Base-by-base conservation (phyloP, 1,140 invertebrate species). In the Macrostomum lignano region DNA sequence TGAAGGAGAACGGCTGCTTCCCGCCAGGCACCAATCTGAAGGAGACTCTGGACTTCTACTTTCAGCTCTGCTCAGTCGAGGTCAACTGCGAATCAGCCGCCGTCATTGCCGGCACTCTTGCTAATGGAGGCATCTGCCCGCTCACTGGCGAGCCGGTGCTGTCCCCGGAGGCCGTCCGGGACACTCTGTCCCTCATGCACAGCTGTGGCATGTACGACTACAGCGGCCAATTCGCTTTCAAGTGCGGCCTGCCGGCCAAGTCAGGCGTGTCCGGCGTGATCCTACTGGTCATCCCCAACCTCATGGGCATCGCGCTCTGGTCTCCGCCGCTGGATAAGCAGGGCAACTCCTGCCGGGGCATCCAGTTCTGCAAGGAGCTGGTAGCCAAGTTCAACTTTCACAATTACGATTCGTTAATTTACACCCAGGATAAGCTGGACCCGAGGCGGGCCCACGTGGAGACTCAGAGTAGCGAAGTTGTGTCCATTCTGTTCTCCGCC, bases 171-270 rank as follows among this genome's bases (percentile, higher is more conserved):
- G 47, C 63, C 14, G 60, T 62, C 26, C 43, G 63, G 9, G 60
- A 66, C 44, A 63, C 62, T 4, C 47, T 66, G 9, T 61, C 61
- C 2, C 61, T 93, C 7, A 93, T 93, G 84, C 78, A 88, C 56
- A 84, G 77, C 32, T 93, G 84, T 55, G 84, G 84, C 44, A 93
- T 91, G 73, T 55, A 91, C 47, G 81, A 93, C 51, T 91, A 88
- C 50, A 86, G 78, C 1, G 84, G 84, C n/a, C 77, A 88, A 55
- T 93, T 93, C 57, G 81, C 82, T 24, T 93, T 93, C 52, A 78
- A n/a, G 70, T 72, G 93, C 19, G 86, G 86, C 5, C 64, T 94
- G 26, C 86, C 86, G 11, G 81, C 79, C 7, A 94, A 94, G 59
- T 91, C 84, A 0, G 82, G 82, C 20, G 84, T 94, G 0, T 77